Evolutionary conservation across 2,113 vertebrate species (phyloP), one percentile per base, ranked within the genome.

Genomic region (Siniperca knerii): DNA sequence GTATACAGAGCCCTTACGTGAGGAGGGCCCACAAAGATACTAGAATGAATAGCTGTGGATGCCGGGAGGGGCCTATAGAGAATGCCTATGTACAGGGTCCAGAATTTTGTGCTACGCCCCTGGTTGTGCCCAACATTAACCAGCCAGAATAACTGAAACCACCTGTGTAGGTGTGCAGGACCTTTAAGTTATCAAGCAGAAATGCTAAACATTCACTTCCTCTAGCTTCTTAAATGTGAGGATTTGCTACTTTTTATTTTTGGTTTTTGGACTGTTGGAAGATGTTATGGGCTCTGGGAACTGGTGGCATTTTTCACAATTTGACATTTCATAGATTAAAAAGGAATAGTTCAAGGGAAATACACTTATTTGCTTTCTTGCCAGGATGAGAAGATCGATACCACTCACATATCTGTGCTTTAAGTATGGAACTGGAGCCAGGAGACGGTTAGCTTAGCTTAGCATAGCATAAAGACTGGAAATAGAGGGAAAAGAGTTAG

Each of bases 221-320:
- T 65, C 33, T 9, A 9, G 48, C 20, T 54, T 52, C 35, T 21
- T 29, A 21, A 57, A 23, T 68, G 21, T 37, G 29, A 71, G 8
- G n/a, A 64, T 44, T 64, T 48, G 25, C 54, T 42, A 23, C 44
- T 29, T 81, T 73, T 62, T 78, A 21, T 29, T 65, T 77, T 13
- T 16, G 16, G 2, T 4, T 40, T 54, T 77, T 52, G 20, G 15
- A 33, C 11, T 68, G 2, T 16, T 16, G 6, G 18, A 67, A n/a
- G 11, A 67, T 68, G 2, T 66, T 42, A 25, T 16, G 12, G 12
- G 12, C 62, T 23, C 1, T 23, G 6, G 57, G 48, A 23, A 21
- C 16, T 65, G 40, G 35, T 13, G 2, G 16, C 48, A 6, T 50
- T 50, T 46, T 46, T 0, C 18, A 3, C 57, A 29, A 18, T 61